Base-by-base conservation (phyloP, 2,113 vertebrate species). In the Xenopus laevis region DNA sequence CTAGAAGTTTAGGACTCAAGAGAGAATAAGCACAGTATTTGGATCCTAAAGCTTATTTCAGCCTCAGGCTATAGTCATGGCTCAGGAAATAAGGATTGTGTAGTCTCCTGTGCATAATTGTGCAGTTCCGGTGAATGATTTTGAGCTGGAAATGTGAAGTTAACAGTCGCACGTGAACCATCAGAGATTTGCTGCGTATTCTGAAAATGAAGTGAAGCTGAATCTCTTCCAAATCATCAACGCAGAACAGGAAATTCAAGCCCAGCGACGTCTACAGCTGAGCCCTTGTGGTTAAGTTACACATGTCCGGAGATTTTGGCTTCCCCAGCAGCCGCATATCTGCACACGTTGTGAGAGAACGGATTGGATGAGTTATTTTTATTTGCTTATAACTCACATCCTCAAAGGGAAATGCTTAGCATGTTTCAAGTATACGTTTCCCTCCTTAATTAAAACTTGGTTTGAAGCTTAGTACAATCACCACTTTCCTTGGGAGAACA, bases 281-380 rank as follows among this genome's bases (percentile, higher is more conserved):
- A 21, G 18, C 21, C 52, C 57, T 57, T 40, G 17, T n/a, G 65
- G 77, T 63, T 72, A 15, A 20, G 30, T 45, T 73, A 46, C 64
- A 68, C 68, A 18, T 73, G 53, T 73, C 71, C 50, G 44, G 63
- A 40, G 63, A 18, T 50, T 50, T 50, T 2, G 40, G 15, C 10
- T 65, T 45, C 63, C 63, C 30, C 4, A 65, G n/a, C 52, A 46
- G 50, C 16, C 40, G 53, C 64, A 20, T 44, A 53, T 61, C 72
- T 68, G 50, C 64, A 66, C 72, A 60, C 46, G n/a, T n/a, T n/a
- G n/a, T n/a, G n/a, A n/a, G n/a, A n/a, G n/a, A 55, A 68, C 10
- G 64, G 63, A 13, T 65, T 66, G 71, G 71, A 73, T 73, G 71
- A 66, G 71, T 74, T 74, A 17, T 65, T 45, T 66, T 66, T 66